Percentiles rank a stretch among this genome's conserved stretches.
Evolutionary conservation across 2,797 vertebrate species (phyloP).

Genomic region (Manis pentadactyla): DNA sequence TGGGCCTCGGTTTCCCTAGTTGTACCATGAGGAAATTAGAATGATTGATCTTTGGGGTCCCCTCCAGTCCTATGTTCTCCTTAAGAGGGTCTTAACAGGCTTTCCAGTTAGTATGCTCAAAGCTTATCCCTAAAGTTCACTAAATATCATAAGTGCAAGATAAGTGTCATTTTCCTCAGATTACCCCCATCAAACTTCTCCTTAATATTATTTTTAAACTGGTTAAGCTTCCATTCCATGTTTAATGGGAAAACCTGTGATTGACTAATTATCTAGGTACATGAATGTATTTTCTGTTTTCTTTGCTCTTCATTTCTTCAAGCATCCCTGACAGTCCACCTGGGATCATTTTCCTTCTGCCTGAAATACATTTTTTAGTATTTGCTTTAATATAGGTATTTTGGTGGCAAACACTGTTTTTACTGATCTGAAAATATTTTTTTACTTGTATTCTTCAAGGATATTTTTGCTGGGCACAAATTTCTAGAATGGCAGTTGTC

Average conservation of each 20-base stretch:
- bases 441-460: neutral
- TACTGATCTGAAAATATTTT: neutral
- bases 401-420: neutral
- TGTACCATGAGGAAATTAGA: neutral
- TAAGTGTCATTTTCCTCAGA: neutral
- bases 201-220: neutral
- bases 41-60: neutral
- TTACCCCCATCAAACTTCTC: neutral
- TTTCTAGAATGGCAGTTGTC: neutral
- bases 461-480: neutral
- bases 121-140: neutral
- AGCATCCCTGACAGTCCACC: neutral
- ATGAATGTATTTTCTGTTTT: neutral
- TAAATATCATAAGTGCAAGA: neutral
- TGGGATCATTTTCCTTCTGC: neutral
- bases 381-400: neutral
- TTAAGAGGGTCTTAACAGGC: neutral
- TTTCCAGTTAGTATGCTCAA: neutral
- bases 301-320: neutral
- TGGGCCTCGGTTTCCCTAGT: neutral
- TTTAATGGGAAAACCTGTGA: neutral
- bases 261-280: neutral
- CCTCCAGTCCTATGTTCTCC: neutral
- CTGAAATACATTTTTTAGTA: neutral
- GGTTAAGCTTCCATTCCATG: neutral